These are phyloP conservation scores for Coremacera marginata DNA, from an alignment of 2,888 invertebrate genomes.

Conservation along the genomic window DNA sequence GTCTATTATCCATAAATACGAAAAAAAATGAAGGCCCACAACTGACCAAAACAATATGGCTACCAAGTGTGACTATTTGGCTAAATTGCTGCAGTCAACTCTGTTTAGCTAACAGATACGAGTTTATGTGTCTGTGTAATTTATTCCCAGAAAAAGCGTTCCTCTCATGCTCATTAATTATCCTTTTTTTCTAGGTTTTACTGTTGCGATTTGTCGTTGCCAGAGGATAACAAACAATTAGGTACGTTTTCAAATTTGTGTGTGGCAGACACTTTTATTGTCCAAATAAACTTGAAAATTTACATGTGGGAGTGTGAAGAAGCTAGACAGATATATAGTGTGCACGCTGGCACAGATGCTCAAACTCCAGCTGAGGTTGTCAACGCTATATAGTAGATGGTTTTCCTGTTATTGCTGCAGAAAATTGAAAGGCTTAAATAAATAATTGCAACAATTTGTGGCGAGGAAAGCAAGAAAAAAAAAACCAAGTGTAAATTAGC, in stretches of 20 bases:
- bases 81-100: not conserved
- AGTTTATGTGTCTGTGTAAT: not conserved
- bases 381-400: not conserved
- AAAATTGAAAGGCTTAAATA: conserved; percentile 21
- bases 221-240: conserved; percentile 25
- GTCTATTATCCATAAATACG: not conserved
- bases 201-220: not conserved
- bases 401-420: not conserved
- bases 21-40: not conserved
- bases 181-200: conserved; percentile 4
- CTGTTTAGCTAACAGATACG: not conserved
- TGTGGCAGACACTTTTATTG: conserved; percentile 51
- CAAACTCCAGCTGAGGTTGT: conserved; percentile 2
- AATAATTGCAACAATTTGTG: conserved; percentile 31
- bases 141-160: not conserved
- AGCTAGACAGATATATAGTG: not conserved
- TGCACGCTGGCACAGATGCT: not conserved
- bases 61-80: conserved; percentile 3
- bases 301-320: conserved; percentile 12
- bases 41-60: not conserved
- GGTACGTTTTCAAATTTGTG: conserved; percentile 34
- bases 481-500: conserved; percentile 24
- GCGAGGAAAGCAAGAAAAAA: not conserved
- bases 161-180: conserved; percentile 29
- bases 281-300: conserved; percentile 51